Conservation (phyloP, 1,140 invertebrate genomes). For the Gonioctena quinquepunctata region DNA sequence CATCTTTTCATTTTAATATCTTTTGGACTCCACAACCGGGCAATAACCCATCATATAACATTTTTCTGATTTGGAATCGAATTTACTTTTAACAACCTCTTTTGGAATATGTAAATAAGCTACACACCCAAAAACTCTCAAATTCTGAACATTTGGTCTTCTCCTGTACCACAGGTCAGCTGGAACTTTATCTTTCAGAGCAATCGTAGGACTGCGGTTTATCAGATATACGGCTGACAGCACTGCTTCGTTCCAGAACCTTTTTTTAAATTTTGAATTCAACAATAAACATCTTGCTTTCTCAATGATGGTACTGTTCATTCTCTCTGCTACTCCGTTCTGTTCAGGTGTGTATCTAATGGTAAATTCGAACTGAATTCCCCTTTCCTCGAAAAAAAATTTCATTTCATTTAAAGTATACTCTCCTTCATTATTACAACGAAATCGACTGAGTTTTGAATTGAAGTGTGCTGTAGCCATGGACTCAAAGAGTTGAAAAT, state of each 20-base stretch:
- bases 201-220: not conserved
- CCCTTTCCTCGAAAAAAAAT: slow-evolving; percentile 4
- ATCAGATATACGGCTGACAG: slow-evolving; percentile 7
- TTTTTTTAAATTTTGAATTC: slow-evolving; percentile 40
- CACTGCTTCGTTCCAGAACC: slow-evolving; percentile 51
- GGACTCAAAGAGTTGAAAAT: slow-evolving; percentile 38
- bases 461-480: slow-evolving; percentile 21
- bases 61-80: slow-evolving; percentile 16
- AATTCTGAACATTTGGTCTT: slow-evolving; percentile 40
- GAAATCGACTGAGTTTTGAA: slow-evolving; percentile 21
- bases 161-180: slow-evolving; percentile 22
- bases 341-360: slow-evolving; percentile 52
- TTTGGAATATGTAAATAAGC: slow-evolving; percentile 40
- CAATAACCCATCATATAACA: slow-evolving; percentile 28
- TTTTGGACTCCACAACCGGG: slow-evolving; percentile 2
- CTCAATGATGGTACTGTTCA: slow-evolving; percentile 52
- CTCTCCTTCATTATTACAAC: slow-evolving; percentile 30
- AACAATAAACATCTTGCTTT: slow-evolving; percentile 46
- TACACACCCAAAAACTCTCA: slow-evolving; percentile 42
- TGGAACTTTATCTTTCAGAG: not conserved
- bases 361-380: slow-evolving; percentile 38
- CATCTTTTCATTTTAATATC: not conserved
- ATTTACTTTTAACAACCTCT: slow-evolving; percentile 29
- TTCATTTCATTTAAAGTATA: slow-evolving; percentile 14
- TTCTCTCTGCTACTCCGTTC: slow-evolving; percentile 54